Percentiles rank a stretch among this genome's conserved stretches.
Evolutionary conservation across 2,888 invertebrate genomes (phyloP).

Genomic region (Aphodius granarius): DNA sequence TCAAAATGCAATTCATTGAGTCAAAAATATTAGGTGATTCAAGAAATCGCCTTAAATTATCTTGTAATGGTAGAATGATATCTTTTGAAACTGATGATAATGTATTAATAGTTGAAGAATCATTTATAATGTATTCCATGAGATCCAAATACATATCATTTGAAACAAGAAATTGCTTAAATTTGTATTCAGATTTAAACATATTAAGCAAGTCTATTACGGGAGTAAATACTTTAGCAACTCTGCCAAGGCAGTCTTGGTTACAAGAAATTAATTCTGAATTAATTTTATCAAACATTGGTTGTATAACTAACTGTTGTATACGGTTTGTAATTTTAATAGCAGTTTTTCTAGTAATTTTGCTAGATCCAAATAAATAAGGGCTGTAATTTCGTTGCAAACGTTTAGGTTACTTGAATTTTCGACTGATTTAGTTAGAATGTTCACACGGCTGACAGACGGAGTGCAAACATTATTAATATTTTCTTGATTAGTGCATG

Average conservation of each 20-base stretch:
- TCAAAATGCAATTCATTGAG: neutral
- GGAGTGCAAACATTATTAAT: neutral
- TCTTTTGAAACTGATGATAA: neutral
- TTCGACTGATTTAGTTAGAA: neutral
- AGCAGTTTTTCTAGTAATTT: conserved; percentile 1
- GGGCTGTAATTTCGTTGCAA: conserved; percentile 1
- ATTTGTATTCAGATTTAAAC: conserved; percentile 3
- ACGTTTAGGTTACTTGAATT: neutral
- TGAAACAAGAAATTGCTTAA: conserved; percentile 2
- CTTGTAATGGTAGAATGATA: neutral
- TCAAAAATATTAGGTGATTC: neutral
- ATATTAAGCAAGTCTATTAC: neutral
- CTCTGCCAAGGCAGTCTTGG: neutral
- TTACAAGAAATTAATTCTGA: conserved; percentile 7
- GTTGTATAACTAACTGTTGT: conserved; percentile 5
- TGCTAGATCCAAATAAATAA: neutral
- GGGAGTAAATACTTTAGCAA: neutral
- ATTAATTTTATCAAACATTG: conserved; percentile 1
- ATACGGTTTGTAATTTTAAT: conserved; percentile 5
- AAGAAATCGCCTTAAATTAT: neutral
- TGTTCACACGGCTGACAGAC: neutral
- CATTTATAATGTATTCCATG: conserved; percentile 2
- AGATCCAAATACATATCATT: conserved; percentile 1
- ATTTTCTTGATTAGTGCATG: neutral
- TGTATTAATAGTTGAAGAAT: neutral